These are phyloP conservation scores for Latrodectus elegans DNA, from an alignment of 2,888 invertebrate species.

Conservation along the genomic window DNA sequence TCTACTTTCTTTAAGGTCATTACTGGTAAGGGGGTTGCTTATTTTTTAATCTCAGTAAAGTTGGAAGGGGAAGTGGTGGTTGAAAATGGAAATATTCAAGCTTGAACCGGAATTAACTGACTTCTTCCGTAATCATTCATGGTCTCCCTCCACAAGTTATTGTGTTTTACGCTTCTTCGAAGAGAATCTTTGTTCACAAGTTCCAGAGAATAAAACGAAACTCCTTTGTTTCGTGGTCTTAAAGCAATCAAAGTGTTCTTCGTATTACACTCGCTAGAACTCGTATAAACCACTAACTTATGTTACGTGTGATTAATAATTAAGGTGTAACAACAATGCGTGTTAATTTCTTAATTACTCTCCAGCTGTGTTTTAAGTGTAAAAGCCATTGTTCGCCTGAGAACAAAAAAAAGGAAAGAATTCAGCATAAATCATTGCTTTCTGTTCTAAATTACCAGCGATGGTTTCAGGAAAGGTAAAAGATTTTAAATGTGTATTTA, in stretches of 20 bases:
- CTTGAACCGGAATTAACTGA: conserved; percentile 33
- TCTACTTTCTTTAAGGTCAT: conserved; percentile 42
- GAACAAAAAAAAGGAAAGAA: conserved; percentile 19
- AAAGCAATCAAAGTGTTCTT: not conserved
- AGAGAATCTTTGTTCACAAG: conserved; percentile 5
- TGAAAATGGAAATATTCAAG: not conserved
- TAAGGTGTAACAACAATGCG: conserved; percentile 7
- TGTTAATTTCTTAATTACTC: conserved; percentile 65
- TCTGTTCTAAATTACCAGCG: conserved; percentile 31
- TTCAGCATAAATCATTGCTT: conserved; percentile 56
- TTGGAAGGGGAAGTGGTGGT: not conserved
- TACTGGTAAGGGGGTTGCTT: conserved; percentile 10
- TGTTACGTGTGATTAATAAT: conserved; percentile 1
- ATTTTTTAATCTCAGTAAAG: conserved; percentile 10
- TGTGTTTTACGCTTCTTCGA: not conserved
- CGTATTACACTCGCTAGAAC: not conserved
- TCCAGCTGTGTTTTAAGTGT: conserved; percentile 28
- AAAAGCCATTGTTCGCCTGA: conserved; percentile 23
- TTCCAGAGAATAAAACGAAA: not conserved
- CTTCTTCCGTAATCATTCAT: conserved; percentile 59
- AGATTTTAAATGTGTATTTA: conserved; percentile 49
- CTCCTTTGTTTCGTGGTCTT: not conserved
- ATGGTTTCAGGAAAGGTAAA: conserved; percentile 32
- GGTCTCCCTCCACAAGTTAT: conserved; percentile 18
- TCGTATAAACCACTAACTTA: not conserved